Evolutionary conservation across 2,888 invertebrate genomes (phyloP).

Genomic region (Leptopilina syphax): DNA sequence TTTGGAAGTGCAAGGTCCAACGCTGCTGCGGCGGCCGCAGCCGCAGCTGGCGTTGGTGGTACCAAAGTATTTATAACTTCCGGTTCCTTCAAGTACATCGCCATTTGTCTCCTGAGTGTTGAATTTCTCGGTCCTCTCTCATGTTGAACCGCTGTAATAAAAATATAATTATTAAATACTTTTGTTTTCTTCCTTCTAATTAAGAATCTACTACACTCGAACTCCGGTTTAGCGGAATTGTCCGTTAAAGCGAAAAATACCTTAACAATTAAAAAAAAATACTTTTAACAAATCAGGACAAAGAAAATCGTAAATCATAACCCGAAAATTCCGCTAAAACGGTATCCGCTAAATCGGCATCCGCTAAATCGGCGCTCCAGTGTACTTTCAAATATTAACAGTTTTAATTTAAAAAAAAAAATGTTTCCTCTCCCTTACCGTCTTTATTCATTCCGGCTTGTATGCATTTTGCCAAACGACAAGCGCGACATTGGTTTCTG

Average conservation of each 20-base stretch:
- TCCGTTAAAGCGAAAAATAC: too few species aligned
- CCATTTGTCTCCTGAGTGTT: conserved; percentile 95
- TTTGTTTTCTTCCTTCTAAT: too few species aligned
- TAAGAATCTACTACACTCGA: too few species aligned
- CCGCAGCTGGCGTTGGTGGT: conserved; percentile 70
- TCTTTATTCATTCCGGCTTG: conserved; percentile 98
- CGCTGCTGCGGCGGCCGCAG: conserved; percentile 68
- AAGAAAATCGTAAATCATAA: too few species aligned
- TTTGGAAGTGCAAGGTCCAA: conserved; percentile 79
- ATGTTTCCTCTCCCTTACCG: conserved; percentile 79
- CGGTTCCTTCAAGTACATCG: conserved; percentile 84
- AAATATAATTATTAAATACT: too few species aligned
- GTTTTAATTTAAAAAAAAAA: background rate
- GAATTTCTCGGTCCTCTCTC: conserved; percentile 98
- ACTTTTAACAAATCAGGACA: background rate
- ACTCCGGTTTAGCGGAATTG: too few species aligned
- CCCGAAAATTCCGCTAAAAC: too few species aligned
- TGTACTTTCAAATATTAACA: too few species aligned
- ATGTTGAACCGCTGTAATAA: conserved; percentile 93
- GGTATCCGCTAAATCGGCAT: too few species aligned
- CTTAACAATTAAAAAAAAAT: background rate
- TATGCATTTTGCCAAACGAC: conserved; percentile 92
- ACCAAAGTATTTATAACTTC: conserved; percentile 71
- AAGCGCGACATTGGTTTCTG: conserved; percentile 96
- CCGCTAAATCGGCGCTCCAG: too few species aligned